phyloP scores from a whole-genome alignment of 2,113 vertebrate genomes.

The Grammomys dolichurus region DNA sequence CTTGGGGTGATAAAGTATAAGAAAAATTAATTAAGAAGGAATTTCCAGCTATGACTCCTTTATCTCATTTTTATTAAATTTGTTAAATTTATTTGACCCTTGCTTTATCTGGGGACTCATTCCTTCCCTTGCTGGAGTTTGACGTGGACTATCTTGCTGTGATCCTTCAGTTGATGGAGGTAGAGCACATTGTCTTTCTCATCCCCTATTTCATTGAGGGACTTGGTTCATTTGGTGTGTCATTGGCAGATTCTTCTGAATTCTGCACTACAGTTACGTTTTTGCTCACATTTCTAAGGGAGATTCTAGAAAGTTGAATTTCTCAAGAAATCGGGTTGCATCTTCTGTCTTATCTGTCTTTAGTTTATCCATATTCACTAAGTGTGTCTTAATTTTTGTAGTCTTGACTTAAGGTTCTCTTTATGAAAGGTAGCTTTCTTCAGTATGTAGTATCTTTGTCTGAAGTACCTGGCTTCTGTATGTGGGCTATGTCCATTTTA shows the following conservation, averaged over 20 bases:
- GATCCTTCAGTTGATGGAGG: neutral
- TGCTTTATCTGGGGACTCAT: neutral
- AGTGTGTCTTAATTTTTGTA: neutral
- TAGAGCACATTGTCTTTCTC: neutral
- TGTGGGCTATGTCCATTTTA: neutral
- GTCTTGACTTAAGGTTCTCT: neutral
- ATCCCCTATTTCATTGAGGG: neutral
- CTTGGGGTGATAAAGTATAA: neutral
- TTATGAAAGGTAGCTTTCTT: neutral
- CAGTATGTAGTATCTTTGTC: neutral
- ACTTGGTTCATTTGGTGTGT: neutral
- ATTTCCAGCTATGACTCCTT: neutral
- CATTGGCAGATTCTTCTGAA: neutral
- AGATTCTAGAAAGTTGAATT: neutral
- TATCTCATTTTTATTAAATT: constrained; percentile 18
- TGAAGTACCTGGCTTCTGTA: neutral
- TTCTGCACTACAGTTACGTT: neutral
- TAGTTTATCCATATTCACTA: neutral
- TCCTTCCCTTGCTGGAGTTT: neutral
- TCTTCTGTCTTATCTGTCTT: neutral
- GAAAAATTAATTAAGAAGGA: constrained; percentile 37
- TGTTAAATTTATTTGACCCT: neutral
- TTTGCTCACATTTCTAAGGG: neutral
- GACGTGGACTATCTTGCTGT: neutral
- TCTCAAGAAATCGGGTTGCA: neutral